Evolutionary conservation across 2,888 invertebrate species (phyloP).

Genomic region (Lamellibrachia satsuma): DNA sequence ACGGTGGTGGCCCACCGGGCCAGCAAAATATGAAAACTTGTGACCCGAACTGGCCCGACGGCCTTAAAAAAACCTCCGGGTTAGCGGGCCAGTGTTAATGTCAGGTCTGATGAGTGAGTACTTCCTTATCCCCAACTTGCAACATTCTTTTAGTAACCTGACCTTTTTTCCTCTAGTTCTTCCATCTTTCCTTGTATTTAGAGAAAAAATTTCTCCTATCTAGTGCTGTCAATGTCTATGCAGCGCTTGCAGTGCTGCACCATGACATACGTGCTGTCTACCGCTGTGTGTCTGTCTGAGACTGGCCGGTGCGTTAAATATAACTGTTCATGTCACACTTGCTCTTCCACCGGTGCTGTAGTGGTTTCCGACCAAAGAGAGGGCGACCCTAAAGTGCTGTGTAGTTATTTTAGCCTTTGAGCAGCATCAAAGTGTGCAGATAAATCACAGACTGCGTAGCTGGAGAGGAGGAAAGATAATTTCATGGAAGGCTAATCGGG

Average conservation of each 20-base stretch:
- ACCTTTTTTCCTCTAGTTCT: not conserved
- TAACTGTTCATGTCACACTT: not conserved
- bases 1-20: too few species aligned
- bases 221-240: not conserved
- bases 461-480: not conserved
- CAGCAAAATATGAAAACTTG: not conserved
- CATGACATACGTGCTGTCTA: not conserved
- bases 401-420: slow-evolving; percentile 10
- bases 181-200: not conserved
- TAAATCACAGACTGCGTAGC: not conserved
- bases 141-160: not conserved
- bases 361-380: not conserved
- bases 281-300: not conserved
- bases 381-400: not conserved
- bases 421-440: not conserved
- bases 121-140: not conserved
- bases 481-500: not conserved
- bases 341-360: not conserved
- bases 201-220: not conserved
- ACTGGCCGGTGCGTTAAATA: not conserved
- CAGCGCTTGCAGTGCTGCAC: not conserved
- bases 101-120: not conserved
- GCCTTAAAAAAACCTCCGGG: too few species aligned
- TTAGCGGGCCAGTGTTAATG: too few species aligned
- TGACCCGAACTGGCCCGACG: not conserved